Base-by-base conservation (phyloP, 2,888 invertebrate genomes). In the Drepanosiphum platanoidis region DNA sequence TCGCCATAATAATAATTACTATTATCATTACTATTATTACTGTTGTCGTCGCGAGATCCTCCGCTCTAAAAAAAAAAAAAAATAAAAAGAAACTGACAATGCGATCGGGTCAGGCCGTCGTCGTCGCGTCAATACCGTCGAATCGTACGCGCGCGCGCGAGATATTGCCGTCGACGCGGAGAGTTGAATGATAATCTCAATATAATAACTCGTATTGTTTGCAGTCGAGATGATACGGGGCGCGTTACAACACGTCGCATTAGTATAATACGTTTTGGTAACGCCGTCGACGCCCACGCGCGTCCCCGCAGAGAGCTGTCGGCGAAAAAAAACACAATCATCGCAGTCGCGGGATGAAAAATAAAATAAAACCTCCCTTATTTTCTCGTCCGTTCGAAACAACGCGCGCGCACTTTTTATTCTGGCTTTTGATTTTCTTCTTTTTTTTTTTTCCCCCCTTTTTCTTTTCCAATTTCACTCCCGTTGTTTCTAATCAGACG, bases 131-230 rank as follows among this genome's bases (percentile, higher is more conserved):
- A n/a, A n/a, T n/a, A n/a, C n/a, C n/a, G n/a, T n/a, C n/a, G n/a
- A 78, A 78, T 42, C 32, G 30, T 78, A 42, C 18, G 30, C 7
- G 42, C 32, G 8, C 42, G 64, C 22, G 13, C n/a, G 66, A 42
- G n/a, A 79, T 66, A 66, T 32, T 9, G 42, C 42, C 22, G 77
- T 3, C 15, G 8, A 30, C 22, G 22, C 32, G n/a, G 13, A 30
- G 27, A 9, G 64, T 64, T 9, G 27, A 77, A n/a, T n/a, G n/a
- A n/a, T n/a, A n/a, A n/a, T n/a, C n/a, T n/a, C n/a, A n/a, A n/a
- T n/a, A n/a, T n/a, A n/a, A 75, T 42, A 66, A 66, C 42, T 8
- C 46, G 22, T 32, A 79, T 79, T 79, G 66, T 46, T 79, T 66
- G 32, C 78, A n/a, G 78, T 78, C 15, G n/a, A 78, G 66, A 32